phyloP scores from a whole-genome alignment of 2,888 invertebrate genomes.

The Nowickia ferox region DNA sequence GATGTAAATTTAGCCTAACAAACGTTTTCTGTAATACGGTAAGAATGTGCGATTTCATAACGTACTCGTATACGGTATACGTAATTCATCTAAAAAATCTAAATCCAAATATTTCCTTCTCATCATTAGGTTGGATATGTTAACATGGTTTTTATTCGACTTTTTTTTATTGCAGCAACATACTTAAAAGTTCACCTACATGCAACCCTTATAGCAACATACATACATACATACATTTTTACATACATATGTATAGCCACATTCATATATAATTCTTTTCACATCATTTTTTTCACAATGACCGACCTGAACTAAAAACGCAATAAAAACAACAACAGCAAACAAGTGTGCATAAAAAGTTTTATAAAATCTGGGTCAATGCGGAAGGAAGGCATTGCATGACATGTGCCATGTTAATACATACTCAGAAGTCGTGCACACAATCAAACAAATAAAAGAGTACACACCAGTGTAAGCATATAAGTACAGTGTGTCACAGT shows the following conservation, averaged over 20 bases:
- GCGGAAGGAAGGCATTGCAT: constrained; percentile 73
- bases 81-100: constrained; percentile 7
- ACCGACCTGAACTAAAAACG: constrained; percentile 71
- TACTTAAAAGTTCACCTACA: constrained; percentile 66
- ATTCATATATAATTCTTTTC: constrained; percentile 31
- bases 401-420: constrained; percentile 70
- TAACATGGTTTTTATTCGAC: constrained; percentile 26
- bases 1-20: background rate
- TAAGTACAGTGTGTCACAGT: constrained; percentile 31
- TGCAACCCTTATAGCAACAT: constrained; percentile 51
- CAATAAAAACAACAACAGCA: constrained; percentile 42
- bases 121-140: constrained; percentile 42
- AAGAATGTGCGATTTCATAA: background rate
- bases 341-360: constrained; percentile 60
- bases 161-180: constrained; percentile 44
- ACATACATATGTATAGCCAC: background rate
- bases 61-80: constrained; percentile 8
- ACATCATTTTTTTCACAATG: constrained; percentile 58
- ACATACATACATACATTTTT: constrained; percentile 7
- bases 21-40: background rate
- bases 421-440: constrained; percentile 49
- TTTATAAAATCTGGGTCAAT: constrained; percentile 70
- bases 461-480: background rate
- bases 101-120: constrained; percentile 21
- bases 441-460: background rate